Evolutionary conservation across 1,140 invertebrate genomes (phyloP), one percentile per base, ranked within the genome.

Genomic region (Heliconius hermathena): DNA sequence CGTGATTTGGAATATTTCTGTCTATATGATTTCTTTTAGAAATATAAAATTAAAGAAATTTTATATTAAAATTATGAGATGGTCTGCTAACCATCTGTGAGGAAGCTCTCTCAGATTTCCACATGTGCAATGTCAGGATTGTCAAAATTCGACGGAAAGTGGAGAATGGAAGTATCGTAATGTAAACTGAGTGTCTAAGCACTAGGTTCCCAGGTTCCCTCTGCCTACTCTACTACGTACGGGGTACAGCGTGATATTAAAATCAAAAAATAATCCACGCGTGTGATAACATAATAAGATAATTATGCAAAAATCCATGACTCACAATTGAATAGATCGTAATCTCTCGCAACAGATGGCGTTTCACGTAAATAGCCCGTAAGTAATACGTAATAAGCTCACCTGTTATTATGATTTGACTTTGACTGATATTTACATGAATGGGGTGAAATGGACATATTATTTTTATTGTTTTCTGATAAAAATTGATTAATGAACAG

Each of bases 361-460:
- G 89, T 81, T 84, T 78, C 78, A 85, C 60, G 83, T 87, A 87
- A 91, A 88, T 86, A 84, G 87, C 81, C 82, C 88, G 87, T 87
- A 84, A 82, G 85, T 89, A 89, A 91, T 90, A 85, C 84, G 73
- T 90, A 91, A 91, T 88, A 83, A 82, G 82, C 88, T 90, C 89
- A 91, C 88, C 89, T 91, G 89, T 87, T 87, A 80, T 46, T 81
- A 16, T 80, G 74, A 76, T 80, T 80, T 81, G 79, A 82, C 71
- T 78, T 79, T 73, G 75, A 78, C 29, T 80, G 74, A 74, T 73
- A 80, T 76, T 76, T 76, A 60, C 38, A 33, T 41, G 36, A 76
- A 76, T 76, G 60, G 74, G 74, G 74, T 46, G 18, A 41, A 54
- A 76, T 76, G 60, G 60, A 66, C 26, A 29, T 66, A 66, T 66